These are phyloP conservation scores for Lamprotornis superbus DNA, from an alignment of 2,113 vertebrate genomes.

Conservation along the genomic window DNA sequence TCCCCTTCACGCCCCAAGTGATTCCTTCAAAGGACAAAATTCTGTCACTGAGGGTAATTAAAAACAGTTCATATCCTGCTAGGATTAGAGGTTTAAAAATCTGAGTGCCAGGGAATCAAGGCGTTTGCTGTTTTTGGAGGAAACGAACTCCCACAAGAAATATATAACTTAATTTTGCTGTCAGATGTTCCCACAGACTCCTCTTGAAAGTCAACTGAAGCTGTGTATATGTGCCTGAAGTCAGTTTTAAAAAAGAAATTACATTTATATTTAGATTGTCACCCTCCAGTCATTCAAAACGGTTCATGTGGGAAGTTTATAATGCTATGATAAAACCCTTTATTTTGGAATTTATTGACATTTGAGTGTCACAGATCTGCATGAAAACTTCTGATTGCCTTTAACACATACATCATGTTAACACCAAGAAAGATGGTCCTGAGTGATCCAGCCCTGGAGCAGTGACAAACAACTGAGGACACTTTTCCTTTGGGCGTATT, in stretches of 20 bases:
- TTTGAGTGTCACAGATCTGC: background rate
- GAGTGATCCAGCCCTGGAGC: background rate
- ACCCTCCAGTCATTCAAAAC: conserved; percentile 18
- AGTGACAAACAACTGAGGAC: background rate
- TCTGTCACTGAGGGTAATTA: background rate
- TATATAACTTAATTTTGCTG: conserved; percentile 48
- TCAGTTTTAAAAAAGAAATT: background rate
- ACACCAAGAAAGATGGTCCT: background rate
- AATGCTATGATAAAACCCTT: background rate
- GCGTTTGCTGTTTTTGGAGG: background rate
- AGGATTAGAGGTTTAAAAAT: conserved; percentile 6
- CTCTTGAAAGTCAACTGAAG: background rate
- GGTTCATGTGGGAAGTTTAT: background rate
- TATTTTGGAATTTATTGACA: background rate
- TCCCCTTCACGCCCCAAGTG: background rate
- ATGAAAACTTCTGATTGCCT: background rate
- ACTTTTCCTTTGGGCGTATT: background rate
- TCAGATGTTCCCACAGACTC: conserved; percentile 55
- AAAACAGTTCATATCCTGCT: background rate
- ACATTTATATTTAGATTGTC: conserved; percentile 34
- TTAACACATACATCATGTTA: background rate
- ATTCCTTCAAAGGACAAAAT: background rate
- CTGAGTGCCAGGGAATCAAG: background rate
- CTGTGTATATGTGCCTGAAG: conserved; percentile 1
- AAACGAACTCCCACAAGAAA: conserved; percentile 47